These are phyloP conservation scores for Cyclina sinensis DNA, from an alignment of 1,140 invertebrate genomes.

Conservation along the genomic window DNA sequence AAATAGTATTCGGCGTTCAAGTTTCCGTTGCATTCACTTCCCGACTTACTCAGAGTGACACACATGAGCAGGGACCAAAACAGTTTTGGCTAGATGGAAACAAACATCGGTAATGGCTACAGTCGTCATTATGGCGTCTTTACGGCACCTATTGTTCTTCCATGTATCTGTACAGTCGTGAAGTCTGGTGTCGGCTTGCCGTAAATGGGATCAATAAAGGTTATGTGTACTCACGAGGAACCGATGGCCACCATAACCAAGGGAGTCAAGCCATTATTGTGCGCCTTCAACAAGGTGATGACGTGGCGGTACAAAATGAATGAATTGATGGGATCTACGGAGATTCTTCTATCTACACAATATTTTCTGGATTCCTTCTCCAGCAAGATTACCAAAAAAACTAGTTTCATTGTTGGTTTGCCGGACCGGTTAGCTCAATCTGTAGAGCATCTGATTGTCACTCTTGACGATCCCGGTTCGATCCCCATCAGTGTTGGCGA, in stretches of 20 bases:
- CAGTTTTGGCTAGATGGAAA: conserved; percentile 7
- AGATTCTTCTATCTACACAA: background rate
- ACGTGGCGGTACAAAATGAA: background rate
- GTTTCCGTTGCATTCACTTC: background rate
- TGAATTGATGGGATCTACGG: background rate
- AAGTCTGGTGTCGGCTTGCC: background rate
- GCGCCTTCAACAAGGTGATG: background rate
- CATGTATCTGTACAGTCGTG: background rate
- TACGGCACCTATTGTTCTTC: background rate
- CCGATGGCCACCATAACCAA: background rate
- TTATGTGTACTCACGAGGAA: background rate
- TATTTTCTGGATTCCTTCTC: conserved; percentile 6
- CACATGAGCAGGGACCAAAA: background rate
- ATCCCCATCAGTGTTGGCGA: too few relatives aligned
- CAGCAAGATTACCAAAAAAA: background rate
- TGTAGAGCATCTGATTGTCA: too few relatives aligned
- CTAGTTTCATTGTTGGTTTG: too few relatives aligned
- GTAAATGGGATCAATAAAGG: background rate
- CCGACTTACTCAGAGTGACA: background rate
- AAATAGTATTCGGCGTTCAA: background rate
- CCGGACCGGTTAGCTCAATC: too few relatives aligned
- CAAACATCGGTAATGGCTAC: conserved; percentile 38
- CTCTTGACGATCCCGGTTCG: too few relatives aligned
- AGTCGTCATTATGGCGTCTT: background rate
- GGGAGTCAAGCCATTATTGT: background rate